These are phyloP conservation scores for Drosophila greeni DNA, from an alignment of 2,888 invertebrate species.

Conservation along the genomic window DNA sequence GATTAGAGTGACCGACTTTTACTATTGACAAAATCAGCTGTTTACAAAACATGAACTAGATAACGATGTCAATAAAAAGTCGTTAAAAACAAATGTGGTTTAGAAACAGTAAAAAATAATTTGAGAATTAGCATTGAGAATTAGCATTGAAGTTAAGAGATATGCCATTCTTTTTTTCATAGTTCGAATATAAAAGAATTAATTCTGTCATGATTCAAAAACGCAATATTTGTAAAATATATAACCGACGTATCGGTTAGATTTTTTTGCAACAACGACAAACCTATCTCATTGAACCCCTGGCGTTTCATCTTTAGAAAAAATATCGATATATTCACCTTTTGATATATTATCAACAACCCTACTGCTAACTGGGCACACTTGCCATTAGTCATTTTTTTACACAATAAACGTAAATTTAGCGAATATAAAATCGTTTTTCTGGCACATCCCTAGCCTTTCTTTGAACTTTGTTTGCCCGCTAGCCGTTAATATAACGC, in stretches of 20 bases:
- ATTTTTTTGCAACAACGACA: not conserved
- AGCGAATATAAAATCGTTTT: constrained; percentile 30
- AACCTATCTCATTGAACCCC: not conserved
- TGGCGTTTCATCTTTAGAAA: constrained; percentile 10
- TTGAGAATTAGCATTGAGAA: too few relatives aligned
- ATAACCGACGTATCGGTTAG: not conserved
- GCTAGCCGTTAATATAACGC: not conserved
- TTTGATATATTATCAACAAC: too few relatives aligned
- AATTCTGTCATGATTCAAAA: not conserved
- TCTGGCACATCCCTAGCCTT: not conserved
- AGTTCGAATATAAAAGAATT: too few relatives aligned
- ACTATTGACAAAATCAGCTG: not conserved
- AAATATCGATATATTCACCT: too few relatives aligned
- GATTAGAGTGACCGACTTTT: constrained; percentile 10
- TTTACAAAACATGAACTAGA: not conserved
- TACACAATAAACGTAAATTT: constrained; percentile 50
- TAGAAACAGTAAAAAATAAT: too few relatives aligned
- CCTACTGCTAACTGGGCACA: constrained; percentile 22
- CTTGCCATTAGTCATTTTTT: constrained; percentile 44
- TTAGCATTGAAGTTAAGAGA: too few relatives aligned
- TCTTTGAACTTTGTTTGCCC: not conserved
- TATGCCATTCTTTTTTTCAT: too few relatives aligned
- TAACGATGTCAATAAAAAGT: not conserved
- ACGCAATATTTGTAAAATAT: not conserved
- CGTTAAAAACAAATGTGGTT: too few relatives aligned